Evolutionary conservation across 2,113 vertebrate species (phyloP).

Genomic region (Diadophis punctatus): DNA sequence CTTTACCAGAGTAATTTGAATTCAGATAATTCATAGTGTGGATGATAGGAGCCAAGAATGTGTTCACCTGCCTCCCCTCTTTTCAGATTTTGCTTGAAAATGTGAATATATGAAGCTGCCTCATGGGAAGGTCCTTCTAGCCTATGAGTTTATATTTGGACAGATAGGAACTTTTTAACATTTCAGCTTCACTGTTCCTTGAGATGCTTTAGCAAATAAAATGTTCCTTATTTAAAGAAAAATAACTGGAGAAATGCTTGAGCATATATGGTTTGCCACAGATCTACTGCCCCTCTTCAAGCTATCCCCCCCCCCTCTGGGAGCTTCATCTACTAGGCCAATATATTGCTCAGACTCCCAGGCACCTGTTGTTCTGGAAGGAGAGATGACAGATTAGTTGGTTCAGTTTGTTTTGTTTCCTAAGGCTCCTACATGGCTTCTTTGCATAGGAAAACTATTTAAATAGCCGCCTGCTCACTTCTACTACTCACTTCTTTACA

Average conservation of each 20-base stretch:
- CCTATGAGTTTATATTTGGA: not conserved
- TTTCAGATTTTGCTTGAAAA: not conserved
- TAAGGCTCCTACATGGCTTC: not conserved
- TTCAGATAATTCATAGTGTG: not conserved
- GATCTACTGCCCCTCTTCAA: not conserved
- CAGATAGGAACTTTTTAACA: not conserved
- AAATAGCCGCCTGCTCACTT: not conserved
- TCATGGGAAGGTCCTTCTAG: not conserved
- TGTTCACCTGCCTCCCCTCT: not conserved
- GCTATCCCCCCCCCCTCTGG: not conserved
- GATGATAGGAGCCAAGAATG: not conserved
- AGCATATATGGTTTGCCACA: not conserved
- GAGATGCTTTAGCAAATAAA: not conserved
- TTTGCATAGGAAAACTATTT: not conserved
- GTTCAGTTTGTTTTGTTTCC: not conserved
- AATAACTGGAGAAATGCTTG: slow-evolving; percentile 2
- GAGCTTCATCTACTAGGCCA: not conserved
- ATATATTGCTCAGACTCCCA: not conserved
- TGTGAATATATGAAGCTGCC: not conserved
- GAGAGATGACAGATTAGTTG: not conserved
- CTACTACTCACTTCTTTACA: not conserved
- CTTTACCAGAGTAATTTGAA: not conserved
- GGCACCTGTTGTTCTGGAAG: not conserved
- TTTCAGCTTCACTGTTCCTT: not conserved
- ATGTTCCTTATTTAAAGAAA: not conserved